Evolutionary conservation across 2,888 invertebrate genomes (phyloP).

Genomic region (Meta bourneti): DNA sequence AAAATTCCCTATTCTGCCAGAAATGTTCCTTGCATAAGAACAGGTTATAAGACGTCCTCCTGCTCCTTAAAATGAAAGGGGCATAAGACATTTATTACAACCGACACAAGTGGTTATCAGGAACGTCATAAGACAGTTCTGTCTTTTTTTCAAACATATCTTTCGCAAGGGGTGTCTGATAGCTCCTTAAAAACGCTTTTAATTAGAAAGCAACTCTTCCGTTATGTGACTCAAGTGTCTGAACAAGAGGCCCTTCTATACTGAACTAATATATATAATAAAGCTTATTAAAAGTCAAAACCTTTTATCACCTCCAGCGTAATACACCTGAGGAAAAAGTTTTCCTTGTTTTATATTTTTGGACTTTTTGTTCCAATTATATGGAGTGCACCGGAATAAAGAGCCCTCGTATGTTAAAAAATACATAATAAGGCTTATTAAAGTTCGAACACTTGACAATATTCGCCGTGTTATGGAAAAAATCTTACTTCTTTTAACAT

Average conservation of each 20-base stretch:
- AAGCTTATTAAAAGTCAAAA: constrained; percentile 1
- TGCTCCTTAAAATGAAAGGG: background rate
- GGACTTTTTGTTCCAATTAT: constrained; percentile 21
- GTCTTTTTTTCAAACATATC: background rate
- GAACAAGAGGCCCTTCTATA: background rate
- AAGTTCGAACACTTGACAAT: background rate
- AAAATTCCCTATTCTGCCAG: too few species aligned
- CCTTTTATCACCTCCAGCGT: background rate
- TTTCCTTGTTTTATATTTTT: background rate
- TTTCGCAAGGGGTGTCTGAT: background rate
- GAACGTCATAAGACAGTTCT: background rate
- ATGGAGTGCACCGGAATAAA: background rate
- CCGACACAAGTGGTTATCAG: background rate
- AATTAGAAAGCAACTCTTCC: background rate
- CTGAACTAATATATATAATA: background rate
- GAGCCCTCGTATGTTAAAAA: constrained; percentile 1
- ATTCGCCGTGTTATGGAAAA: background rate
- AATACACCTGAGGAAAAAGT: background rate
- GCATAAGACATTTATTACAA: background rate
- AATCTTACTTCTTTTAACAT: background rate
- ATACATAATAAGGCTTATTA: constrained; percentile 21
- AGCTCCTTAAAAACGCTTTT: background rate
- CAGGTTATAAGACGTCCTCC: background rate
- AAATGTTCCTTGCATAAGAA: too few species aligned
- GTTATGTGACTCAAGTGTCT: background rate